A percentile compares a stretch with the other conserved stretches of the same genome.
phyloP scores from a whole-genome alignment of 30 jellyfish, hydroid and myxozoan genomes.

The Mastigias papua region DNA sequence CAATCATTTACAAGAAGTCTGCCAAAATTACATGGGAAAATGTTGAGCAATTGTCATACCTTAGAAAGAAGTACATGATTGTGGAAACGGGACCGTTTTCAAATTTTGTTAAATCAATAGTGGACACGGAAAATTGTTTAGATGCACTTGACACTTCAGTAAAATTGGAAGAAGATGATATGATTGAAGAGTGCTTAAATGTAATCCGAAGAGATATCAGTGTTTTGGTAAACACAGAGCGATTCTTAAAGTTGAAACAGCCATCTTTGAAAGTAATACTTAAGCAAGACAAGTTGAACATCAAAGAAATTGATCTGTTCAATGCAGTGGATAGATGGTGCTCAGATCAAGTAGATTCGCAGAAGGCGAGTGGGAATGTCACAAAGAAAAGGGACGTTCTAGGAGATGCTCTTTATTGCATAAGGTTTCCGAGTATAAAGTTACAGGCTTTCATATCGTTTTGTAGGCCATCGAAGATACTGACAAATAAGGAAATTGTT shows the following conservation, averaged over 20 bases:
- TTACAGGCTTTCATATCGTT: background rate
- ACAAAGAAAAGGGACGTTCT: slow-evolving; percentile 1
- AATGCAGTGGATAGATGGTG: slow-evolving; percentile 24
- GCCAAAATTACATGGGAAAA: slow-evolving; percentile 18
- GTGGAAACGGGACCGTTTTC: background rate
- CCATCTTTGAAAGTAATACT: background rate
- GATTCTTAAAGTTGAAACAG: background rate
- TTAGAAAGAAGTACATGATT: slow-evolving; percentile 4
- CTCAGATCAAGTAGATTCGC: background rate
- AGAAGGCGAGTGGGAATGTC: background rate
- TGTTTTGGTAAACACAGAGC: background rate
- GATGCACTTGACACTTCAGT: background rate
- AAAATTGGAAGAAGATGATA: background rate
- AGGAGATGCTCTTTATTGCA: background rate
- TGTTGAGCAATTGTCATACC: background rate
- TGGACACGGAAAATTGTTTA: background rate
- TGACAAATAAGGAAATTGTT: background rate
- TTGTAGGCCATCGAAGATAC: slow-evolving; percentile 13
- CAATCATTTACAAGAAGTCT: background rate
- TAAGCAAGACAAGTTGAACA: background rate
- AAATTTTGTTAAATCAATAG: background rate
- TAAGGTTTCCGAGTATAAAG: slow-evolving; percentile 2
- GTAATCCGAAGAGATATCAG: background rate
- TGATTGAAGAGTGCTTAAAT: slow-evolving; percentile 5
- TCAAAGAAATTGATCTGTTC: slow-evolving; percentile 5